Evolutionary conservation across 1,140 invertebrate species (phyloP), one percentile per base, ranked within the genome.

Genomic region (Bombus impatiens): DNA sequence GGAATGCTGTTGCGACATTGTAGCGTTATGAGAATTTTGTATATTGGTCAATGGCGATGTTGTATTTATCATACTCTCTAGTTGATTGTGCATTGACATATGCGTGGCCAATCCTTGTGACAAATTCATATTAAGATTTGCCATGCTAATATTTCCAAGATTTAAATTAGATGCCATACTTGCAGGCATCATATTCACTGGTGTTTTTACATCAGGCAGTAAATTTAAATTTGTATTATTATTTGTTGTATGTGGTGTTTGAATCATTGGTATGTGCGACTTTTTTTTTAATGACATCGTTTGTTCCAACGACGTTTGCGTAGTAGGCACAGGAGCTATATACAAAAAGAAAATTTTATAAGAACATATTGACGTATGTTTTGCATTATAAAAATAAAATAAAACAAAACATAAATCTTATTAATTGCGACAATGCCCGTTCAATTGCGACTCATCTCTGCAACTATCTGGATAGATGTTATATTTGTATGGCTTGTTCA

Each of bases 1-100:
- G 68, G 95, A 95, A 90, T 95, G 94, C 86, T 95, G 95, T 71
- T 95, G 94, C 12, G 89, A 79, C 85, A 94, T 90, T 6, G 93
- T 86, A 80, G 93, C 92, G 28, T 86, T 92, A 74, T 94, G 94
- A 0, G 94, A 93, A 86, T 94, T 94, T 80, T 91, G 93, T 53
- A 95, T 92, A 44, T 77, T 91, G 1, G 88, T 87, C 80, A 93
- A 71, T 47, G 92, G 79, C 6, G 91, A 86, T 0, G 90, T 87
- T 3, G 93, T 91, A 71, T 93, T 94, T 13, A 94, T 89, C 75
- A 95, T 94, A 81, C 85, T 93, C 32, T 95, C 94, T 47, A 95
- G 92, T 79, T 94, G 93, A 82, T 90, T 93, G 35, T 95, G 94
- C 87, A 95, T 93, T 3, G 91, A 87, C 81, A 95, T 93, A 72